Conservation (phyloP, 2,113 vertebrate species). For the Verasper variegatus region DNA sequence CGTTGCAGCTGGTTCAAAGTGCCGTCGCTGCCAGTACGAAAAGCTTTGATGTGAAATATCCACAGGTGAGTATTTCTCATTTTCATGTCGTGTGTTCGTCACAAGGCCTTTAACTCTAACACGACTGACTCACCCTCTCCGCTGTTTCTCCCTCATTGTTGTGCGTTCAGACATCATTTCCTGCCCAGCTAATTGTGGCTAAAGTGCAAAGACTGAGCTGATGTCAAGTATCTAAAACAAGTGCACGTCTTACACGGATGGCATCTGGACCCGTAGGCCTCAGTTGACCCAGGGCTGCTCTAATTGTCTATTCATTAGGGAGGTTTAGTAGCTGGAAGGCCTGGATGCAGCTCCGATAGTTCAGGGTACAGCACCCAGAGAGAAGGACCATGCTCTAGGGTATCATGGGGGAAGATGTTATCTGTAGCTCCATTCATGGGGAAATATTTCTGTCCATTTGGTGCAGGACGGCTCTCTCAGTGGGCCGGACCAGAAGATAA, state of each 20-base stretch:
- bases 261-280: slow-evolving; percentile 56
- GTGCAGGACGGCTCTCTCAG: slow-evolving; percentile 53
- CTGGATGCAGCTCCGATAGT: slow-evolving; percentile 48
- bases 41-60: too few species aligned
- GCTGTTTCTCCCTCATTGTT: background rate
- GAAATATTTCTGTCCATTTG: slow-evolving; percentile 71
- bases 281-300: slow-evolving; percentile 56
- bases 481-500: slow-evolving; percentile 71
- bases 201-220: slow-evolving; percentile 35
- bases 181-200: slow-evolving; percentile 18
- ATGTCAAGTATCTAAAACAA: slow-evolving; percentile 49
- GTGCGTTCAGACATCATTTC: slow-evolving; percentile 13
- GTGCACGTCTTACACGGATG: slow-evolving; percentile 41
- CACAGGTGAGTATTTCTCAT: too few species aligned
- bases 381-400: slow-evolving; percentile 55
- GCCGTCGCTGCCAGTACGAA: too few species aligned
- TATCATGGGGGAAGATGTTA: slow-evolving; percentile 65
- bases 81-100: too few species aligned
- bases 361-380: slow-evolving; percentile 43
- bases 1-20: too few species aligned
- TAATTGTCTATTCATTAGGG: slow-evolving; percentile 67
- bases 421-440: slow-evolving; percentile 75
- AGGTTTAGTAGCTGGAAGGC: slow-evolving; percentile 51
- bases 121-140: background rate
- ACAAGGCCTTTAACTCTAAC: too few species aligned